Base-by-base conservation (phyloP, 2,113 vertebrate genomes). In the Apeltes quadracus region DNA sequence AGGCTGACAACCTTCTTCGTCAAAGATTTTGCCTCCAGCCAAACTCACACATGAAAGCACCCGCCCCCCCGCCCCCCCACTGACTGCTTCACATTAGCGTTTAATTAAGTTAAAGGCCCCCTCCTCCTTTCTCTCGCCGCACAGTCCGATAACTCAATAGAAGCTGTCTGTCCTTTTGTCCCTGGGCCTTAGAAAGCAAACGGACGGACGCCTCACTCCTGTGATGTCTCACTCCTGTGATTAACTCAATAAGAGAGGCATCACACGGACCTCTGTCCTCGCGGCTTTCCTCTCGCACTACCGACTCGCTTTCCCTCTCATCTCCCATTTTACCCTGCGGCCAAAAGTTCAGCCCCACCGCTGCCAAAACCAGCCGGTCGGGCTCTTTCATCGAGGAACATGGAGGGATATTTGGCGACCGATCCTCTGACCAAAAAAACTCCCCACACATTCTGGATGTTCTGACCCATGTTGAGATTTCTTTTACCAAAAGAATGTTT, bases 11-110 rank as follows among this genome's bases (percentile, higher is more conserved):
- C 74, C 61, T 4, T 69, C 67, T 41, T 41, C 63, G 75, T 74
- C 74, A 61, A 62, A 79, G 72, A 54, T 50, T 68, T 61, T 54
- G 59, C 58, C 69, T 68, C 36, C 69, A 73, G 50, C 53, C 72
- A 78, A 55, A 72, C 57, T 34, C 65, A 69, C 57, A 39, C 57
- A 46, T 46, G 44, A 46, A 46, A 46, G 44, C 44, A 14, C 44
- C 44, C 44, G 18, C 44, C 7, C 39, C 41, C 15, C 16, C 43
- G 16, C 32, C 32, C 32, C 29, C 29, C 44, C 44, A 38, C 73
- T 71, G 90, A 92, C 93, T 94, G 93, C 92, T 94, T 93, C 83
- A 58, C 87, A 92, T 94, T 94, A 94, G 91, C 69, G 61, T 92
- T 89, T 93, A 93, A 94, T 94, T 84, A 89, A 90, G 91, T 94